Percentiles rank a stretch among this genome's conserved stretches.
Evolutionary conservation across 2,888 invertebrate species (phyloP).

Genomic region (Sphaeridia pumilis): DNA sequence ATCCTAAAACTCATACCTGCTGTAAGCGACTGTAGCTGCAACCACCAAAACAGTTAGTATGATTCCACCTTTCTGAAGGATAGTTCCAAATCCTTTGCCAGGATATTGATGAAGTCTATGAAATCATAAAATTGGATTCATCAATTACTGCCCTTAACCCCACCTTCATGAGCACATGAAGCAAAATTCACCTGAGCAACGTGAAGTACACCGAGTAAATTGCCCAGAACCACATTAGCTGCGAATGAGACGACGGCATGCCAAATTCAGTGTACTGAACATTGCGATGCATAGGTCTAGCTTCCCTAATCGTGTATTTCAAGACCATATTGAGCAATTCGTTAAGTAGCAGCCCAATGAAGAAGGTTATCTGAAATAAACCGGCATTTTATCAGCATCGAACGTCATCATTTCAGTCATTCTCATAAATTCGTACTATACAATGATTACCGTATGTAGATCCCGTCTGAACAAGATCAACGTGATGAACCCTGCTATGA

Average conservation of each 20-base stretch:
- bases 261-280: conserved; percentile 64
- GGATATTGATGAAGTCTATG: conserved; percentile 33
- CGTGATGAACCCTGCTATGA: conserved; percentile 68
- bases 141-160: conserved; percentile 1
- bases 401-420: background rate
- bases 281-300: conserved; percentile 59
- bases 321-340: conserved; percentile 65
- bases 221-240: conserved; percentile 84
- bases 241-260: conserved; percentile 86
- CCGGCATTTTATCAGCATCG: background rate
- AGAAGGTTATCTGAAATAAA: conserved; percentile 64
- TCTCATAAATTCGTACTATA: conserved; percentile 8
- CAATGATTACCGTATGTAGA: conserved; percentile 68
- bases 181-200: conserved; percentile 57
- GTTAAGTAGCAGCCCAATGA: conserved; percentile 63
- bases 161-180: too few relatives aligned
- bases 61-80: conserved; percentile 33
- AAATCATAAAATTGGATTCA: background rate
- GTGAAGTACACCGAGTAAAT: conserved; percentile 73
- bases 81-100: conserved; percentile 28
- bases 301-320: conserved; percentile 69
- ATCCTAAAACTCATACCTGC: conserved; percentile 21
- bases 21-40: conserved; percentile 34
- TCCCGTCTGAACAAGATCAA: conserved; percentile 78
- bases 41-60: conserved; percentile 27